Evolutionary conservation across 2,797 vertebrate genomes (phyloP).

Genomic region (Mus spretus): DNA sequence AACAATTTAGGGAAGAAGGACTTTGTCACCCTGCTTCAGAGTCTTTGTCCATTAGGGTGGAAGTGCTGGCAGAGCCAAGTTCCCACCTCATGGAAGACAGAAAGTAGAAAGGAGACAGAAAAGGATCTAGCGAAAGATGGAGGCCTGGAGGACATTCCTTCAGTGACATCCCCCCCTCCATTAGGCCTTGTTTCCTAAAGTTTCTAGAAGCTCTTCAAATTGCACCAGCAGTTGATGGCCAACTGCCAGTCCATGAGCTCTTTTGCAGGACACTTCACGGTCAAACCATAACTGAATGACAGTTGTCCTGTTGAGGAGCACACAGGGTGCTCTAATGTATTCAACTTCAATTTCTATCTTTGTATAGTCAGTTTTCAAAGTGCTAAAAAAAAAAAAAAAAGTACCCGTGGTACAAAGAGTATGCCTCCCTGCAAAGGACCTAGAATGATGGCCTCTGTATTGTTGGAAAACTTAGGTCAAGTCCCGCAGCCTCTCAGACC

Average conservation of each 20-base stretch:
- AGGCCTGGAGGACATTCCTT: neutral
- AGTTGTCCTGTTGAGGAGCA: neutral
- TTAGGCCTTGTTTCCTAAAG: neutral
- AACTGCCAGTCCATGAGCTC: neutral
- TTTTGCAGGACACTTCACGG: neutral
- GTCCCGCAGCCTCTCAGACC: neutral
- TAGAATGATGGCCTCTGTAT: neutral
- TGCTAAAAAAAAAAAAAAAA: neutral
- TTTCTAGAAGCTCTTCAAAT: neutral
- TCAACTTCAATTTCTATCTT: neutral
- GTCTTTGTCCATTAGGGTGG: neutral
- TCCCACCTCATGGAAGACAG: neutral
- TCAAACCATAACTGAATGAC: neutral
- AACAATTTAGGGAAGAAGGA: neutral
- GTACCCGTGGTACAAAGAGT: neutral
- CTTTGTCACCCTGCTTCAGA: neutral
- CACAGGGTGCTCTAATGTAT: neutral
- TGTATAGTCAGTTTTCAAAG: slow-evolving; percentile 30
- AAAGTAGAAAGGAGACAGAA: neutral
- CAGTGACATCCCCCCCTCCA: neutral
- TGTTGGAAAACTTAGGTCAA: neutral
- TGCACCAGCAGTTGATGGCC: neutral
- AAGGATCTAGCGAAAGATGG: neutral
- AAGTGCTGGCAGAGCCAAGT: neutral
- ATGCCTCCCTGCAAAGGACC: neutral